Evolutionary conservation across 2,888 invertebrate species (phyloP).

Genomic region (Trachelus stipa): DNA sequence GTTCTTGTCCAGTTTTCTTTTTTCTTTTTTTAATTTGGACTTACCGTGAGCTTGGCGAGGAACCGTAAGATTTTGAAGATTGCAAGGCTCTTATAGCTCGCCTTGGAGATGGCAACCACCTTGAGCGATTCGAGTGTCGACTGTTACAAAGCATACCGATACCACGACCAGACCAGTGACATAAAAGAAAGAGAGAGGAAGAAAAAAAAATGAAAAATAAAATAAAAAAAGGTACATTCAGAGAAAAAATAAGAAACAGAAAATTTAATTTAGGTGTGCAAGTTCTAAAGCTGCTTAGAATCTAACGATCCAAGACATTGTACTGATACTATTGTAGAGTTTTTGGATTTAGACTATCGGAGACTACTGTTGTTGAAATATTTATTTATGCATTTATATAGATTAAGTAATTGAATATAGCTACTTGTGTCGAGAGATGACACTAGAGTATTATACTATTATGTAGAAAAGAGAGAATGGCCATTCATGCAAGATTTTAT

Average conservation of each 20-base stretch:
- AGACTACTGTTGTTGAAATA: neutral
- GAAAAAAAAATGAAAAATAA: conserved; percentile 10
- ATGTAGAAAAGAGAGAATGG: neutral
- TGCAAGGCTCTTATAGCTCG: conserved; percentile 42
- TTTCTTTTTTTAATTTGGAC: conserved; percentile 21
- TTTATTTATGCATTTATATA: neutral
- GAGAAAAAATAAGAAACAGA: conserved; percentile 22
- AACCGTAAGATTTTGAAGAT: conserved; percentile 25
- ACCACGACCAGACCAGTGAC: conserved; percentile 27
- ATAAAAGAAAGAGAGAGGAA: conserved; percentile 20
- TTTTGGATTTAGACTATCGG: neutral
- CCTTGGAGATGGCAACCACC: conserved; percentile 45
- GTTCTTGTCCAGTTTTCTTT: neutral
- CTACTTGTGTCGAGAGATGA: neutral
- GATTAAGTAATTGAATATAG: neutral
- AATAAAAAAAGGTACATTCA: conserved; percentile 23
- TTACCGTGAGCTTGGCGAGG: conserved; percentile 41
- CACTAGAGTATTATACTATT: neutral
- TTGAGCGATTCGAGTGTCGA: conserved; percentile 49
- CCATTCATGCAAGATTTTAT: neutral
- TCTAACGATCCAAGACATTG: neutral
- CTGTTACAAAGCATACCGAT: conserved; percentile 39
- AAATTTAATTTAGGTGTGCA: neutral
- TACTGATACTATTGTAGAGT: neutral
- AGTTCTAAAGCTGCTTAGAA: neutral